Conservation (phyloP, 2,113 vertebrate species). For the Notiomystis cincta region DNA sequence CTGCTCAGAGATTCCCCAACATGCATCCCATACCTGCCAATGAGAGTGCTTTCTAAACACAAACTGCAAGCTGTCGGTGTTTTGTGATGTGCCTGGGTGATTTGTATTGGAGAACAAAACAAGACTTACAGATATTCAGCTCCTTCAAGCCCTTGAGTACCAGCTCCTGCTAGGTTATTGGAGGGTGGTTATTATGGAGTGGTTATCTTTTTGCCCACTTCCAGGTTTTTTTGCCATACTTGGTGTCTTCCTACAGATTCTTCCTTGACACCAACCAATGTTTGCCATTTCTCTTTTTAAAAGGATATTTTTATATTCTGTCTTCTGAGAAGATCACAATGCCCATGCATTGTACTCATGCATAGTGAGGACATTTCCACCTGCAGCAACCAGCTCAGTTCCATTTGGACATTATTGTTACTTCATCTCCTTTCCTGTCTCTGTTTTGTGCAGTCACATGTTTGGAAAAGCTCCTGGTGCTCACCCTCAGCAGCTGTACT, state of each 20-base stretch:
- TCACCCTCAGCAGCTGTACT: background rate
- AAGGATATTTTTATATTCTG: background rate
- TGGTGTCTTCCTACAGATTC: background rate
- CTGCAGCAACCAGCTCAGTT: background rate
- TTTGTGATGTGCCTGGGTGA: background rate
- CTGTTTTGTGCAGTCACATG: background rate
- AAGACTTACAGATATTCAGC: background rate
- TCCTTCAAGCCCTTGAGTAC: background rate
- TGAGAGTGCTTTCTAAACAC: background rate
- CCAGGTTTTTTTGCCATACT: background rate
- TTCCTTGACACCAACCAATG: background rate
- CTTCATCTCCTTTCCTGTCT: background rate
- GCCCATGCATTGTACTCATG: accelerated
- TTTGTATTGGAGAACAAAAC: background rate
- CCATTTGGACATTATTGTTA: background rate
- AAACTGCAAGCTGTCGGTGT: background rate
- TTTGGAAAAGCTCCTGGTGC: background rate
- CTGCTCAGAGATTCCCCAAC: background rate
- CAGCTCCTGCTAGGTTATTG: background rate
- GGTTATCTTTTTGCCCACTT: background rate
- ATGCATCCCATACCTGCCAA: background rate
- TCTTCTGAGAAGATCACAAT: background rate
- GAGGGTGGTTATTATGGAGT: background rate
- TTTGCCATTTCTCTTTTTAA: background rate
- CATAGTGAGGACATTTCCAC: background rate